Evolutionary conservation across 2,888 invertebrate species (phyloP).

Genomic region (Nomada fabriciana): DNA sequence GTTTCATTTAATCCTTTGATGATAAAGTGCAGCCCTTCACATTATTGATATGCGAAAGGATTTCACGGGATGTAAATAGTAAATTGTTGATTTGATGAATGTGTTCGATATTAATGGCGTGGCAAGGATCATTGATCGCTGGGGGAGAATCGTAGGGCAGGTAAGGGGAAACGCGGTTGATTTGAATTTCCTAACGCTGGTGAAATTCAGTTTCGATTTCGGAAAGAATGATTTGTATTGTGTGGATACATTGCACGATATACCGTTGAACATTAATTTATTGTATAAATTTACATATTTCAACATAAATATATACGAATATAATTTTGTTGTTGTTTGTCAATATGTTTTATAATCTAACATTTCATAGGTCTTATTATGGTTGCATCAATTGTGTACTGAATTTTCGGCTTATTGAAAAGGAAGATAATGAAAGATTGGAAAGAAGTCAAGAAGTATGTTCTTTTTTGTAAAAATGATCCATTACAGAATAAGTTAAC

Average conservation of each 20-base stretch:
- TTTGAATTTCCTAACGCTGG: conserved; percentile 9
- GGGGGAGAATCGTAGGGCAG: conserved; percentile 16
- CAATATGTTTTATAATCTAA: conserved; percentile 40
- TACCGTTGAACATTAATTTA: conserved; percentile 55
- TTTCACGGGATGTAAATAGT: conserved; percentile 11
- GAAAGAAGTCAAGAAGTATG: conserved; percentile 8
- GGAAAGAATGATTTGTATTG: background rate
- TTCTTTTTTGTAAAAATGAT: conserved; percentile 23
- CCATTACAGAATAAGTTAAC: conserved; percentile 35
- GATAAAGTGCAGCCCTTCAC: background rate
- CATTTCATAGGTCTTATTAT: conserved; percentile 19
- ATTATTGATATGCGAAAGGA: background rate
- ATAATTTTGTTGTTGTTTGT: conserved; percentile 37
- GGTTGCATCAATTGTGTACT: conserved; percentile 22
- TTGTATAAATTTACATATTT: conserved; percentile 66
- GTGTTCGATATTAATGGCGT: conserved; percentile 39
- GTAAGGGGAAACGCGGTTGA: conserved; percentile 14
- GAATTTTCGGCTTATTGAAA: conserved; percentile 3
- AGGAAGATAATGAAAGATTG: conserved; percentile 3
- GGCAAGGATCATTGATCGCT: conserved; percentile 42
- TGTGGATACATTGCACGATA: background rate
- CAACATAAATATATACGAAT: conserved; percentile 58
- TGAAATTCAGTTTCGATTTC: background rate
- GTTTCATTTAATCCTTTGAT: background rate
- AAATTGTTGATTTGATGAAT: conserved; percentile 26